phyloP scores from a whole-genome alignment of 2,113 vertebrate species.

The Alethe castanea region DNA sequence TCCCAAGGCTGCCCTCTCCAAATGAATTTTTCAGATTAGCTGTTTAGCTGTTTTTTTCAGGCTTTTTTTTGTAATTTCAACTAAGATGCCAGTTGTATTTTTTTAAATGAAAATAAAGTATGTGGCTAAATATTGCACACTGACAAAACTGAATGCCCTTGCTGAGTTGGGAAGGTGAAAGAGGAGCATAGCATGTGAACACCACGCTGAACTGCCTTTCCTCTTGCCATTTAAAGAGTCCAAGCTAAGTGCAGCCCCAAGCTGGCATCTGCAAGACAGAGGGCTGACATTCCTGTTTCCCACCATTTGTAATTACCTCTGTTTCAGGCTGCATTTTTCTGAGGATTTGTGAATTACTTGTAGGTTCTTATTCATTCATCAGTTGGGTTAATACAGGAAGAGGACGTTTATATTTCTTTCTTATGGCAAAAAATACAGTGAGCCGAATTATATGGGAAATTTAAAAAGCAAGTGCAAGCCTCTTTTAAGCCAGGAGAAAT shows the following conservation, averaged over 20 bases:
- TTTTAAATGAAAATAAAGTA: not conserved
- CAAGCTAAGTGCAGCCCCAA: not conserved
- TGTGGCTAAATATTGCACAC: not conserved
- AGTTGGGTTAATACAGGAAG: not conserved
- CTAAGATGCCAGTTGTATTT: not conserved
- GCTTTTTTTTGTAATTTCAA: not conserved
- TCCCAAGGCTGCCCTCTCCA: not conserved
- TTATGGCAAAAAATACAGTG: not conserved
- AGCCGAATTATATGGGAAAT: not conserved
- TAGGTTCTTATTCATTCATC: not conserved
- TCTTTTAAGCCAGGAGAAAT: not conserved
- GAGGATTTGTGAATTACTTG: not conserved
- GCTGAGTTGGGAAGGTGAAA: not conserved
- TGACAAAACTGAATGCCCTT: not conserved
- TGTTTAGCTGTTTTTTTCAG: not conserved
- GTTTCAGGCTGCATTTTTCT: not conserved
- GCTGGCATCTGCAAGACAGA: not conserved
- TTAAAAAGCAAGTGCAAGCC: not conserved
- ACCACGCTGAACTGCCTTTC: rapidly evolving
- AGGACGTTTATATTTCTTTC: not conserved
- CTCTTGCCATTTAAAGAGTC: not conserved
- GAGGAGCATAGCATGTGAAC: not conserved
- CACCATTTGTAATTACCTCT: not conserved
- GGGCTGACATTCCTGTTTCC: not conserved
- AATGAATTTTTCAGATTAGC: not conserved